Evolutionary conservation across 2,113 vertebrate genomes (phyloP).

Genomic region (Phyllostomus hastatus): DNA sequence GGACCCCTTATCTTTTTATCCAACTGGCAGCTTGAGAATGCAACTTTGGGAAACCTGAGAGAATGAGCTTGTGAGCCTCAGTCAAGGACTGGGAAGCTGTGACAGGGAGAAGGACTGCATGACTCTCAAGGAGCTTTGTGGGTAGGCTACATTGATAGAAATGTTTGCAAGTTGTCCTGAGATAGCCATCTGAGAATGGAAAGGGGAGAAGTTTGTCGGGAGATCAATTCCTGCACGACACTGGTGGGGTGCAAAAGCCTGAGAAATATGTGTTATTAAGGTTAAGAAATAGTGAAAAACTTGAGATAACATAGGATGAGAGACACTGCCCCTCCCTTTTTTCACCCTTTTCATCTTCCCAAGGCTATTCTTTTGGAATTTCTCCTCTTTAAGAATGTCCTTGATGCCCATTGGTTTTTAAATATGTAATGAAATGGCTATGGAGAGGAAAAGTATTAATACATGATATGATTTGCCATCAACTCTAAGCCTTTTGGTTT

Average conservation of each 20-base stretch:
- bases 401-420: slow-evolving; percentile 41
- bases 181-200: neutral
- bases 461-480: slow-evolving; percentile 12
- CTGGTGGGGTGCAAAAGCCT: neutral
- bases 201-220: neutral
- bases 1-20: too few species aligned
- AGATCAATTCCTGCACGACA: neutral
- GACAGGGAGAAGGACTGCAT: neutral
- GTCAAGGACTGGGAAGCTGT: neutral
- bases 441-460: neutral
- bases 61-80: neutral
- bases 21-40: neutral
- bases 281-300: neutral
- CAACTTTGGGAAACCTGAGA: neutral
- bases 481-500: slow-evolving; percentile 39
- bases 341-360: neutral
- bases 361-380: neutral
- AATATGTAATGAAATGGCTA: slow-evolving; percentile 43
- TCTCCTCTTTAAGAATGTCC: neutral
- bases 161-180: neutral
- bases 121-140: neutral
- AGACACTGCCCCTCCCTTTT: neutral
- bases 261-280: neutral
- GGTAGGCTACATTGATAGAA: neutral
- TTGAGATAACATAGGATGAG: neutral